Conservation (phyloP, 2,113 vertebrate species). For the Diphyllodes magnificus region DNA sequence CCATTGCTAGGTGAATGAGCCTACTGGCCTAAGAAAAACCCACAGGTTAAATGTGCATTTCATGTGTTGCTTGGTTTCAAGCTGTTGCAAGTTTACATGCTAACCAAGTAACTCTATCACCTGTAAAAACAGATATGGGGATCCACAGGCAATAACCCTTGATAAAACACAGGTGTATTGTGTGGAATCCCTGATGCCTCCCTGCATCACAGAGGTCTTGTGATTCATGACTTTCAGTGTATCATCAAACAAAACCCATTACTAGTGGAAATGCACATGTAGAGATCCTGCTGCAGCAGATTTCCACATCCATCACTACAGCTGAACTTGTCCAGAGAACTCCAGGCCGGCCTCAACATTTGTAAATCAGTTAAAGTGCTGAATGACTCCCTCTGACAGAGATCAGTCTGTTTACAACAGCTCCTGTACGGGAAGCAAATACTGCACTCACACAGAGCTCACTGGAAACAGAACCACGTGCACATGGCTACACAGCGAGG, state of each 20-base stretch:
- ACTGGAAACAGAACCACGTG: not conserved
- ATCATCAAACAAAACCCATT: not conserved
- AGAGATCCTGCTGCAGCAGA: not conserved
- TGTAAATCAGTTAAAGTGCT: not conserved
- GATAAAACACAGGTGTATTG: not conserved
- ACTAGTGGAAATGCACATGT: rapidly evolving
- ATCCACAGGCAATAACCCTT: not conserved
- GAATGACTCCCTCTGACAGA: not conserved
- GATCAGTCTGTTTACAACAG: not conserved
- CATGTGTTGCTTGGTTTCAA: not conserved
- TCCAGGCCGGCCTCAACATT: not conserved
- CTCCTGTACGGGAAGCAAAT: not conserved
- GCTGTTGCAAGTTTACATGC: not conserved
- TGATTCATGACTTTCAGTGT: not conserved
- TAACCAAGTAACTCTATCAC: not conserved
- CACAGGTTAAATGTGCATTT: constrained; percentile 16
- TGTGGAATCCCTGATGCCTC: not conserved
- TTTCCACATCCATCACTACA: not conserved
- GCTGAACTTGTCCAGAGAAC: not conserved
- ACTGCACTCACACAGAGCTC: not conserved
- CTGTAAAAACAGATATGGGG: not conserved
- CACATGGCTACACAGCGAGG: rapidly evolving
- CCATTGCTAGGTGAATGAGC: not conserved
- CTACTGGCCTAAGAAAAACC: constrained; percentile 16
- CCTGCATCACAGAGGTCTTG: not conserved